Base-by-base conservation (phyloP, 2,113 vertebrate genomes). In the Chrysochloris asiatica region DNA sequence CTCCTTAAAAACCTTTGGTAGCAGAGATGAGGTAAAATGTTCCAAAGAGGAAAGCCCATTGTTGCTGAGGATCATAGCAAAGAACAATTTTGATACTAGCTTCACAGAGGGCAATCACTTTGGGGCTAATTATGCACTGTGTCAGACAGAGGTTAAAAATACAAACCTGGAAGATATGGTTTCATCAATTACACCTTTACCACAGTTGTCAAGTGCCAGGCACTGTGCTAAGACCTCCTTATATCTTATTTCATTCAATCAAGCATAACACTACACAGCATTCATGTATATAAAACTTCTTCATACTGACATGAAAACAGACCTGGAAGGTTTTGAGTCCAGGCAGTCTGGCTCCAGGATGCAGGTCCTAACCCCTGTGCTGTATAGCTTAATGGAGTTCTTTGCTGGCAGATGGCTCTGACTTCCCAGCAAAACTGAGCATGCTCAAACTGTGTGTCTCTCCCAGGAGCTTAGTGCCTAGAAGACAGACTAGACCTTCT, bases 401-500 rank as follows among this genome's bases (percentile, higher is more conserved):
- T 54, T 17, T 50, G 22, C 30, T 50, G 52, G 45, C 33, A 54
- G 28, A 87, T 4, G 14, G 9, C 11, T 47, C 8, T 59, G 17
- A n/a, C 33, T 52, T 48, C 11, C n/a, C 48, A 47, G 33, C 14
- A 72, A n/a, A 21, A 65, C 4, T 10, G 19, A 65, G 19, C 41
- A 16, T 33, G 24, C 8, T 5, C n/a, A 77, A 33, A 45, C 54
- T 8, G n/a, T 12, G 12, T 16, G 12, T 22, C 65, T 85, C 0
- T 41, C 6, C 13, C 8, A 56, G 11, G 38, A 6, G 10, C 4
- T 47, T 21, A 30, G 21, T 41, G 2, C 4, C 36, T 41, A 36
- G 38, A 16, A 84, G 0, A 1, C 8, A 6, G 6, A n/a, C 9
- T 13, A 24, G 8, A 8, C 1, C 7, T n/a, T 61, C 50, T 82